A percentile compares a stretch with the other conserved stretches of the same genome.
These are phyloP conservation scores for Phrynocephalus vlangalii DNA, from an alignment of 2,797 vertebrate genomes.

Conservation along the genomic window DNA sequence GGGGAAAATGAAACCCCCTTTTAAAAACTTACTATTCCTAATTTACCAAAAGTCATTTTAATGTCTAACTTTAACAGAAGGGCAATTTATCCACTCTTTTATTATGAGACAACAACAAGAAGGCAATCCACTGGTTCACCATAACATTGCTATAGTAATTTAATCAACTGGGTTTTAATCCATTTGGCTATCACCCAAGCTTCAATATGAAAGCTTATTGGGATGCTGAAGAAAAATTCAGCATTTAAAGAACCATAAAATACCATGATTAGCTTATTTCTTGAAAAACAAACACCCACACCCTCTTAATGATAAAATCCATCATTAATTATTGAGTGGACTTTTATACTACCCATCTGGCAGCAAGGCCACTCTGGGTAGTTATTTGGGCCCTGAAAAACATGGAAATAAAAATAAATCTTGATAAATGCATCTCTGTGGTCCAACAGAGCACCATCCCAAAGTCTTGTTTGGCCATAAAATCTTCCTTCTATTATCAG, in stretches of 20 bases:
- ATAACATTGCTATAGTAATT: background rate
- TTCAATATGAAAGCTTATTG: background rate
- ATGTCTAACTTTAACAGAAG: too few relatives aligned
- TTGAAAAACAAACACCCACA: too few relatives aligned
- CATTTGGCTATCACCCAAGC: too few relatives aligned
- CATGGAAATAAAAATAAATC: background rate
- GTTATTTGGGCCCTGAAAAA: background rate
- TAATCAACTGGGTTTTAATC: background rate
- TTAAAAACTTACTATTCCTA: too few relatives aligned
- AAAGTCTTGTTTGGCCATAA: background rate
- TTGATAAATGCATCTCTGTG: too few relatives aligned
- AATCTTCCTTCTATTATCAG: background rate
- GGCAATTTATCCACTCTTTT: background rate
- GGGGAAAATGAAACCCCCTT: too few relatives aligned
- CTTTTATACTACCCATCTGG: background rate
- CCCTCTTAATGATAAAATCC: too few relatives aligned
- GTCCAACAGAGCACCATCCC: background rate
- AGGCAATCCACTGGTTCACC: background rate
- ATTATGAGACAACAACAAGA: background rate
- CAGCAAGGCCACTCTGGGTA: too few relatives aligned
- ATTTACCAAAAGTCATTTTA: background rate
- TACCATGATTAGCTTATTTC: background rate
- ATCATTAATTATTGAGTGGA: too few relatives aligned
- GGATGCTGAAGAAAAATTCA: background rate
- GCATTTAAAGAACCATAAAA: background rate